Percentiles rank a stretch among this genome's conserved stretches.
Evolutionary conservation across 2,113 vertebrate genomes (phyloP).

Genomic region (Brachyistius frenatus): DNA sequence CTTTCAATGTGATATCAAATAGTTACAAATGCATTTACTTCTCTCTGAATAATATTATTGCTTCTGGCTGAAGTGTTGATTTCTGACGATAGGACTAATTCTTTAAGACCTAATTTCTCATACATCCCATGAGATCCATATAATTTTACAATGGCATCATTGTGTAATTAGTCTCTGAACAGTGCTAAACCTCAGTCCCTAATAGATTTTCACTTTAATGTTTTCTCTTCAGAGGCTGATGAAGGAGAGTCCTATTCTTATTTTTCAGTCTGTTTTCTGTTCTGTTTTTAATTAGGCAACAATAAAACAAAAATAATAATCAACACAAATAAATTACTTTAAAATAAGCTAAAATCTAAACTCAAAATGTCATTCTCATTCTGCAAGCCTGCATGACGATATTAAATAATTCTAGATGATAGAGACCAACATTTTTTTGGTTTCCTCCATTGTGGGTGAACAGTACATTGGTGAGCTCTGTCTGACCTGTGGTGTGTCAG

Average conservation of each 20-base stretch:
- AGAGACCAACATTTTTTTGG: conserved; percentile 54
- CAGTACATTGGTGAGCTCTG: conserved; percentile 66
- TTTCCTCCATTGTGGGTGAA: conserved; percentile 58
- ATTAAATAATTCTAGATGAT: conserved; percentile 25
- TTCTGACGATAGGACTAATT: conserved; percentile 34
- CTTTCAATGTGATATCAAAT: conserved; percentile 6
- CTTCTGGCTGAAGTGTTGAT: conserved; percentile 12
- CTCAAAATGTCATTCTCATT: neutral
- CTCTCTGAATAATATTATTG: neutral
- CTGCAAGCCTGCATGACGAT: neutral
- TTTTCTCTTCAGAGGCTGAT: conserved; percentile 8
- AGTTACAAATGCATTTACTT: conserved; percentile 15
- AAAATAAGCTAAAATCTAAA: conserved; percentile 4
- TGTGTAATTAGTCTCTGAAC: conserved; percentile 70
- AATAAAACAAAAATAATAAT: neutral
- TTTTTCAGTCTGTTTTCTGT: conserved; percentile 4
- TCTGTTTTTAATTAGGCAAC: neutral
- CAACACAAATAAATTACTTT: neutral
- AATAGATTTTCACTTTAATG: conserved; percentile 54
- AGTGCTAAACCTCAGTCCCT: conserved; percentile 56
- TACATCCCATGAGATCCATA: conserved; percentile 66
- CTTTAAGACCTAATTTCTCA: conserved; percentile 59
- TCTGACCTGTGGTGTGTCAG: conserved; percentile 76
- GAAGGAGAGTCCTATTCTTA: neutral
- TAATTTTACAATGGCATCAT: conserved; percentile 65